These are phyloP conservation scores for Meiosimyza platycephala DNA, from an alignment of 2,888 invertebrate genomes.

Conservation along the genomic window DNA sequence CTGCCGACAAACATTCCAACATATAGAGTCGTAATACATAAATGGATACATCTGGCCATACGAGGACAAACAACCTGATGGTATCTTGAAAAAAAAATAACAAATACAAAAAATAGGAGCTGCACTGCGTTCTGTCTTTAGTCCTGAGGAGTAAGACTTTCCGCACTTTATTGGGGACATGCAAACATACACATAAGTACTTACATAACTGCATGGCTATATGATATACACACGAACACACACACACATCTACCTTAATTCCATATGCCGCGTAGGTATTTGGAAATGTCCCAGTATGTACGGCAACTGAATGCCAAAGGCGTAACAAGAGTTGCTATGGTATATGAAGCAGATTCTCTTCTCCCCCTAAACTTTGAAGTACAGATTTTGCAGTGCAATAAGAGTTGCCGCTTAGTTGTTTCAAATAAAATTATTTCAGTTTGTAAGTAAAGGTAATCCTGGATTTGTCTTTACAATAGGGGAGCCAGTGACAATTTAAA, in stretches of 20 bases:
- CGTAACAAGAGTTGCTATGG: conserved; percentile 5
- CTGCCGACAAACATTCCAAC: conserved; percentile 43
- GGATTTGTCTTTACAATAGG: too few relatives aligned
- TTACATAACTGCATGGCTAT: conserved; percentile 10
- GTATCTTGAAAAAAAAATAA: conserved; percentile 1
- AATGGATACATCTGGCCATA: conserved; percentile 12
- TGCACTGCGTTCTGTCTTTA: conserved; percentile 17
- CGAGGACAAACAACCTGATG: conserved; percentile 15
- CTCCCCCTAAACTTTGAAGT: too few relatives aligned
- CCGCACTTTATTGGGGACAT: conserved; percentile 35
- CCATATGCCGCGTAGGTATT: conserved; percentile 40
- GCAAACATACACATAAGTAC: conserved; percentile 36
- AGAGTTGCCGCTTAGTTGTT: too few relatives aligned
- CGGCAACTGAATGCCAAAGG: conserved; percentile 13
- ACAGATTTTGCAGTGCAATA: too few relatives aligned
- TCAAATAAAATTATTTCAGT: too few relatives aligned
- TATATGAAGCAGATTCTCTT: too few relatives aligned
- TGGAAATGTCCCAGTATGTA: conserved; percentile 40
- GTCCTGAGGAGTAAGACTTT: conserved; percentile 23
- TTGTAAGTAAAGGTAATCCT: too few relatives aligned
- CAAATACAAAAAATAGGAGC: background rate
- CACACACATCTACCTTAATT: conserved; percentile 47
- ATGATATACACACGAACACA: conserved; percentile 24
- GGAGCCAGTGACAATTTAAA: too few relatives aligned
- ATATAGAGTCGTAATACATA: conserved; percentile 21